phyloP scores from a whole-genome alignment of 92 coral and sea anemone genomes.

The Meandrina meandrites region DNA sequence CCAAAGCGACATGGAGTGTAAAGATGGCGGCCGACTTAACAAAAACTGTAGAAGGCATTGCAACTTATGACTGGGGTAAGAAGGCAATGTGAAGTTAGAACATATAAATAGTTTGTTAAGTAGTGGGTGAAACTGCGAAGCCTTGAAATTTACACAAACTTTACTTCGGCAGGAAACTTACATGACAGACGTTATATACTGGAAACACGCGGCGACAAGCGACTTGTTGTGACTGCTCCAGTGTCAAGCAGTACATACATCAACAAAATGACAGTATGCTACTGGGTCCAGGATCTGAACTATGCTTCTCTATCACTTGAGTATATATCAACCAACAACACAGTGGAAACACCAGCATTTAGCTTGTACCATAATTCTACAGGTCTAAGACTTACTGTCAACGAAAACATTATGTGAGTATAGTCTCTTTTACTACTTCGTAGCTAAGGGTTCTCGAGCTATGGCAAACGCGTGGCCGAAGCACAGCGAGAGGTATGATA shows the following conservation, averaged over 20 bases:
- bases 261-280: slow-evolving; percentile 9
- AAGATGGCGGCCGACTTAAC: not conserved
- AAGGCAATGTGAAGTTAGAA: too few species aligned
- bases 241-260: not conserved
- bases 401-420: slow-evolving; percentile 23
- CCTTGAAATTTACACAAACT: not conserved
- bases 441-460: too few species aligned
- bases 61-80: not conserved
- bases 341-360: not conserved
- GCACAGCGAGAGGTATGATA: not conserved
- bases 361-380: slow-evolving; percentile 1
- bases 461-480: not conserved
- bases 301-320: slow-evolving; percentile 6
- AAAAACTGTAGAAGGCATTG: not conserved
- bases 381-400: not conserved
- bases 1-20: slow-evolving; percentile 1
- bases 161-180: slow-evolving; percentile 2
- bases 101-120: not conserved
- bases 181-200: slow-evolving; percentile 12
- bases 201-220: not conserved
- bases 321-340: not conserved
- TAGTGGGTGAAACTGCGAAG: not conserved
- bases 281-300: slow-evolving; percentile 20
- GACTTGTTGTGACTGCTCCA: not conserved
- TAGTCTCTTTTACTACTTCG: not conserved